These are phyloP conservation scores for Phalera bucephala DNA, from an alignment of 2,888 invertebrate genomes.

Conservation along the genomic window DNA sequence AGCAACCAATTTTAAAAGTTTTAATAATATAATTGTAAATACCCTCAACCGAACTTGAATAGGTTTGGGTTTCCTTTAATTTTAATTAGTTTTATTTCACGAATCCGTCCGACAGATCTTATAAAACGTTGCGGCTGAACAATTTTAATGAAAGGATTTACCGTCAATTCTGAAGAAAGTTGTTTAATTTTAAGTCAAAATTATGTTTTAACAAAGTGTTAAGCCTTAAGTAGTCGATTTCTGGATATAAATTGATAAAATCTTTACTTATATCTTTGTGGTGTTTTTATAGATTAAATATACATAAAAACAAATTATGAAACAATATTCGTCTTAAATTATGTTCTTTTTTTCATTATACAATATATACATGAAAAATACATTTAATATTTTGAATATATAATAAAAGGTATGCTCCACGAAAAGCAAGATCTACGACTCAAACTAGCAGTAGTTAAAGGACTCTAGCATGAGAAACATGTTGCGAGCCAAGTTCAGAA, in stretches of 20 bases:
- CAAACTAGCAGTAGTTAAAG: too few species aligned
- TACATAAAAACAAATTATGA: too few species aligned
- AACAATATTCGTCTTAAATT: too few species aligned
- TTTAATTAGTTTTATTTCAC: slow-evolving; percentile 74
- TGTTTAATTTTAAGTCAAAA: slow-evolving; percentile 57
- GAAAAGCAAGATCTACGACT: too few species aligned
- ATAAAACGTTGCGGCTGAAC: slow-evolving; percentile 69
- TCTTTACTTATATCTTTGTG: slow-evolving; percentile 13
- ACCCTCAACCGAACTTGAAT: slow-evolving; percentile 21
- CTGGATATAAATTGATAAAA: slow-evolving; percentile 7
- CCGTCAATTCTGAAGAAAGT: slow-evolving; percentile 51
- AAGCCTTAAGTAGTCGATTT: slow-evolving; percentile 37
- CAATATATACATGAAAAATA: too few species aligned
- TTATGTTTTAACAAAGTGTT: slow-evolving; percentile 42
- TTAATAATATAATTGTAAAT: neutral
- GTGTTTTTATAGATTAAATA: too few species aligned
- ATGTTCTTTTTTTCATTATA: too few species aligned
- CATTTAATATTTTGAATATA: too few species aligned
- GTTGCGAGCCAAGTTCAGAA: too few species aligned
- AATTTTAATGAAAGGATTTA: slow-evolving; percentile 72
- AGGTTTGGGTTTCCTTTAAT: slow-evolving; percentile 33
- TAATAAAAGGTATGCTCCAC: too few species aligned
- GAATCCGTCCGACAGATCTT: slow-evolving; percentile 62
- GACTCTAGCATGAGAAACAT: too few species aligned
- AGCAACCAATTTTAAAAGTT: neutral